Base-by-base conservation (phyloP, 2,888 invertebrate genomes). In the Melanostoma scalare region DNA sequence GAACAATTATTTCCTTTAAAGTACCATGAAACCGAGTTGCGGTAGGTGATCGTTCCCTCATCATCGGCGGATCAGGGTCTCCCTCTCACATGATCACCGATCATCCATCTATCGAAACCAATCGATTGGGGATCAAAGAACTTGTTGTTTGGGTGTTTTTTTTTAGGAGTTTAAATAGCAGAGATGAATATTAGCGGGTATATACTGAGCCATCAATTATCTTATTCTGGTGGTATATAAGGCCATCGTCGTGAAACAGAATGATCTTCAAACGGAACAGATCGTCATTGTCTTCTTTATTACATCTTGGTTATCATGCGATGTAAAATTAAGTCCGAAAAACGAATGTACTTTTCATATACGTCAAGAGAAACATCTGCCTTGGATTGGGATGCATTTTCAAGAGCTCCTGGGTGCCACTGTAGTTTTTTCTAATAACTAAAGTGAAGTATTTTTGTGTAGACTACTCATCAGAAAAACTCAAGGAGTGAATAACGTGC, bases 1-100 rank as follows among this genome's bases (percentile, higher is more conserved):
- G 84, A 79, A 74, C 79, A 84, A 84, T 84, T 84, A 84, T 79
- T 84, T 84, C 60, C 65, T 71, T 79, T 65, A 69, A 75, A 79
- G 84, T 79, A 84, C 74, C 84, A 79, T 74, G 74, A 74, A 74
- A 74, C 65, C 53, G 69, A 74, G 42, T 82, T 77, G 78, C 74
- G 69, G 78, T 84, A 82, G 82, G 82, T 82, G 82, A 82, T 78
- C 73, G 82, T 69, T 78, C 48, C 63, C 73, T 38, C 82, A 73
- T 82, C 56, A 78, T 63, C 20, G 9, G 3, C 1, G 61, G 79
- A 79, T 71, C 71, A 44, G 55, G 20, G 36, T 68, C 82, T 73
- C 78, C 82, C 84, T 74, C 84, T 84, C 68, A 75, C 79, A 84
- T 78, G 82, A 84, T 84, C 78, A 72, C 72, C 65, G 71, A 76